Percentiles rank a stretch among this genome's conserved stretches.
Evolutionary conservation across 2,888 invertebrate species (phyloP).

Genomic region (Cerastis rubricosa): DNA sequence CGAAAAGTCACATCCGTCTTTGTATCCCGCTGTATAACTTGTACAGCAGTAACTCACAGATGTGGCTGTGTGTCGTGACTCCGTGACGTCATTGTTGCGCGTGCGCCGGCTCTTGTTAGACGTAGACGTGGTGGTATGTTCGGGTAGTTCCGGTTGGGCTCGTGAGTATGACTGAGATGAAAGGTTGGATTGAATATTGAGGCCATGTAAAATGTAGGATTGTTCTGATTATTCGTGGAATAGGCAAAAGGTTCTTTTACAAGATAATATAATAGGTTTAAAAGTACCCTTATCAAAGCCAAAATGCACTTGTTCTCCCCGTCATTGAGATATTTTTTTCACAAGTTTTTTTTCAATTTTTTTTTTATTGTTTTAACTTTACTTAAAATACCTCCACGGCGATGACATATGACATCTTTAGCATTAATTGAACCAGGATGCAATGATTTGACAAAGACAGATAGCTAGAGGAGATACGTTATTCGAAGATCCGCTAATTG

Average conservation of each 20-base stretch:
- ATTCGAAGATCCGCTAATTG: too few species aligned
- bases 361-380: too few species aligned
- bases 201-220: conserved; percentile 19
- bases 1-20: conserved; percentile 23
- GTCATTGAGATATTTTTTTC: too few species aligned
- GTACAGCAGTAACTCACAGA: conserved; percentile 58
- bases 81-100: conserved; percentile 36
- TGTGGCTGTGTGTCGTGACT: conserved; percentile 52
- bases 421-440: too few species aligned
- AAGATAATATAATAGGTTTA: too few species aligned
- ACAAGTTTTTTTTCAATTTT: too few species aligned
- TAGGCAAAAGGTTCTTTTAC: neutral
- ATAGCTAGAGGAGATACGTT: too few species aligned
- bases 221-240: neutral
- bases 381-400: too few species aligned
- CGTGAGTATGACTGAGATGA: conserved; percentile 34
- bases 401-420: too few species aligned
- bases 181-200: conserved; percentile 33
- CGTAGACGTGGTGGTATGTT: conserved; percentile 36
- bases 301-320: too few species aligned
- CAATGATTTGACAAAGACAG: too few species aligned
- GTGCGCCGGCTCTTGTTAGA: conserved; percentile 22
- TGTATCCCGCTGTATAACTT: conserved; percentile 35
- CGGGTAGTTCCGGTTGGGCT: conserved; percentile 45
- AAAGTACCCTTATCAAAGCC: too few species aligned